Conservation (phyloP, 1,140 invertebrate genomes). For the Lordiphosa stackelbergi region DNA sequence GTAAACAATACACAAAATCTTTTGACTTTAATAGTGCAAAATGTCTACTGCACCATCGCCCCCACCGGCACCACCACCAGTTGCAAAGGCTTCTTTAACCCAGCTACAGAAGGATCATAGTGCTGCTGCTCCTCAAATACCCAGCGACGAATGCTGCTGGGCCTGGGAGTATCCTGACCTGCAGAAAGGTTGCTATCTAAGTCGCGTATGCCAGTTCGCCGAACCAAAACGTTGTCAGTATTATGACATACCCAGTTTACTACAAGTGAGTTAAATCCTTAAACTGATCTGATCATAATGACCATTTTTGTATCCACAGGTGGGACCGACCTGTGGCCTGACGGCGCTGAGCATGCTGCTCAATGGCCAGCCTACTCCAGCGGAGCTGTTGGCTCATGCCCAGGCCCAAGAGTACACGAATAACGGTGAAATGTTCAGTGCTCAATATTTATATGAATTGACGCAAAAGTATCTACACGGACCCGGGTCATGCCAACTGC, state of each 20-base stretch:
- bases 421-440: slow-evolving; percentile 92
- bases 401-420: slow-evolving; percentile 82
- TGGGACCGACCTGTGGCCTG: slow-evolving; percentile 87
- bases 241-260: slow-evolving; percentile 37
- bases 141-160: slow-evolving; percentile 74
- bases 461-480: slow-evolving; percentile 28
- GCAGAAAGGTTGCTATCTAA: slow-evolving; percentile 77
- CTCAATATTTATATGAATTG: slow-evolving; percentile 80
- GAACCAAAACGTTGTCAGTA: slow-evolving; percentile 55
- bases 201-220: slow-evolving; percentile 73
- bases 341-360: slow-evolving; percentile 88
- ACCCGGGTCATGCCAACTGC: slow-evolving; percentile 24
- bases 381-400: slow-evolving; percentile 81
- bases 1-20: neutral
- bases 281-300: neutral
- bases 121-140: neutral
- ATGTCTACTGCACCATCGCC: slow-evolving; percentile 27
- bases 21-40: neutral
- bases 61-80: slow-evolving; percentile 47
- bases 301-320: slow-evolving; percentile 7
- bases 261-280: slow-evolving; percentile 40
- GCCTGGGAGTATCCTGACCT: slow-evolving; percentile 76
- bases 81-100: neutral
- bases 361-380: slow-evolving; percentile 80
- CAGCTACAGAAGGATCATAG: neutral